A percentile compares a stretch with the other conserved stretches of the same genome.
Evolutionary conservation across 2,113 vertebrate genomes (phyloP).

Genomic region (Labeo catla): DNA sequence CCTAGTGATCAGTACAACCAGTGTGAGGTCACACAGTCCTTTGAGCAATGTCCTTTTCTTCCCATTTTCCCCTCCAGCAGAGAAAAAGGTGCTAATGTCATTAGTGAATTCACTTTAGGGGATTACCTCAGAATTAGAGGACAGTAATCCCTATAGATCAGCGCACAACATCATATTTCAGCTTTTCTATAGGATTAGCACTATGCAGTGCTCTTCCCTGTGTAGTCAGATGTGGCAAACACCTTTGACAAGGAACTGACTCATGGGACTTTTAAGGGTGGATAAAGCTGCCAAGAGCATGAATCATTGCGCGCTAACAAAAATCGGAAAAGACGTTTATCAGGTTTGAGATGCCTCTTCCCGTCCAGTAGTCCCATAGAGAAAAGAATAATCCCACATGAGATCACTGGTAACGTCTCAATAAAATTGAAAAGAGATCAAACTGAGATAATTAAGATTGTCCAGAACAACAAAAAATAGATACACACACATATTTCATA

Average conservation of each 20-base stretch:
- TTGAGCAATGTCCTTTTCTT: constrained; percentile 28
- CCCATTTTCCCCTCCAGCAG: constrained; percentile 21
- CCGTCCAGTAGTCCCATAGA: not conserved
- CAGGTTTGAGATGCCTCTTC: not conserved
- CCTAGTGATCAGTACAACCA: not conserved
- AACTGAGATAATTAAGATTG: not conserved
- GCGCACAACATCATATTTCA: constrained; percentile 49
- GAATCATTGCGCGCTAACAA: constrained; percentile 14
- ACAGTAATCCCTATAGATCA: constrained; percentile 60
- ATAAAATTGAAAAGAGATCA: not conserved
- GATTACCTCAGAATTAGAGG: constrained; percentile 61
- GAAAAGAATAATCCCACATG: not conserved
- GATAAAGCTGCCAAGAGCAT: constrained; percentile 33
- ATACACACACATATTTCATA: too few species aligned
- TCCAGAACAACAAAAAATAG: not conserved
- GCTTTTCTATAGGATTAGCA: constrained; percentile 57
- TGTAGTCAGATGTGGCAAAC: constrained; percentile 38
- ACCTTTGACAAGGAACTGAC: constrained; percentile 30
- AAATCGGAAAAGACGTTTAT: constrained; percentile 39
- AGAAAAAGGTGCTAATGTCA: constrained; percentile 58
- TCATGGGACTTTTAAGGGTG: constrained; percentile 29
- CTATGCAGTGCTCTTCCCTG: constrained; percentile 3
- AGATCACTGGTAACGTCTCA: not conserved
- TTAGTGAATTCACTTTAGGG: constrained; percentile 66
- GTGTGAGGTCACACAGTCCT: constrained; percentile 29